Base-by-base conservation (phyloP, 2,113 vertebrate genomes). In the Tachuris rubrigastra region DNA sequence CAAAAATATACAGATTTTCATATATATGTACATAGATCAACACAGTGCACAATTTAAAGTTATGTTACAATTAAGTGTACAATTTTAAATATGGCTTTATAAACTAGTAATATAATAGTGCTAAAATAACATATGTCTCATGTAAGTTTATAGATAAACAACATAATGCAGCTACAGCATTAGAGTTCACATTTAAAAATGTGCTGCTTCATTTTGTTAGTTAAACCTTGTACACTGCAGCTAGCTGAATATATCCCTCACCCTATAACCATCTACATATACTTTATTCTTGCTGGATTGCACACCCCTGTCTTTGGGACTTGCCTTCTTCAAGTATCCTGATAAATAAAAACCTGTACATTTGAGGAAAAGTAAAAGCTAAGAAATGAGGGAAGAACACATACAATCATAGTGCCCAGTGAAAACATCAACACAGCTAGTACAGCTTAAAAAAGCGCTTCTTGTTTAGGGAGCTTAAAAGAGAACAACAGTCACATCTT, bases 71-170 rank as follows among this genome's bases (percentile, higher is more conserved):
- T 97, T 89, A 97, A 98, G 96, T 98, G 96, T 98, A 98, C 98
- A 98, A 75, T 88, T 98, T 97, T 97, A 97, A 95, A 93, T 98
- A 98, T 98, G 98, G 98, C 98, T 98, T 98, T 98, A 97, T 97
- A 98, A 98, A 98, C 97, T 96, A 98, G 96, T 96, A 96, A 96
- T 95, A 95, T 96, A 98, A 97, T 94, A 97, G 97, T 97, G 95
- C 96, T 97, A 97, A 97, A 96, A 86, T 91, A 98, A 98, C 2
- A 18, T 77, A 90, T 24, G 81, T 73, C 85, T 95, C 23, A 27
- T 83, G 53, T 58, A 96, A 87, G 74, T 95, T 96, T 95, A 96
- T 74, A 94, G 93, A 95, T 84, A 94, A 96, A 98, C 85, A 96
- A 91, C 89, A 79, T 74, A 96, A 94, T 23, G 91, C 74, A 55